Percentiles rank a stretch among this genome's conserved stretches.
phyloP scores from a whole-genome alignment of 1,140 invertebrate genomes.

The Trichonephila clavipes region DNA sequence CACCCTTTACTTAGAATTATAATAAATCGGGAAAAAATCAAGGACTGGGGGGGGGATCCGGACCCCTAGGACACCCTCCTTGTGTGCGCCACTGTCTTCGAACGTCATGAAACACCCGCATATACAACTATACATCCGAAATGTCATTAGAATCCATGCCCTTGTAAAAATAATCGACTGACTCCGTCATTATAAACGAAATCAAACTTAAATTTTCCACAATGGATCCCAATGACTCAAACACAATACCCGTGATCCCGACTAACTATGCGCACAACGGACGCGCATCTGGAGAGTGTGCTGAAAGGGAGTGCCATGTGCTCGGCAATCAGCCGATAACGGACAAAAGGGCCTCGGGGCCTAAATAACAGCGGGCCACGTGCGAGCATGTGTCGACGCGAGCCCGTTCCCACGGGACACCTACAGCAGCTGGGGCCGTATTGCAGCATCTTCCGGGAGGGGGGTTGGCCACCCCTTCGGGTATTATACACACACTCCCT shows the following conservation, averaged over 20 bases:
- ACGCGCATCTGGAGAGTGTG: slow-evolving; percentile 25
- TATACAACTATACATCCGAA: no score
- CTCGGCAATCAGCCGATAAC: slow-evolving; percentile 37
- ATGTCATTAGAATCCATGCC: no score
- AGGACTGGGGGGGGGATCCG: no score
- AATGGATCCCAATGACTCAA: no score
- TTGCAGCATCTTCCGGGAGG: slow-evolving; percentile 45
- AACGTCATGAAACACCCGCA: no score
- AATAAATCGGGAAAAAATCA: no score
- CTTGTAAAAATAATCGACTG: no score
- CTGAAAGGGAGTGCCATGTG: slow-evolving; percentile 21
- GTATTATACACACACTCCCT: neutral
- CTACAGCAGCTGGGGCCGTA: slow-evolving; percentile 43
- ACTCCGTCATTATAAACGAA: no score
- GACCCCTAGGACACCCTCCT: no score
- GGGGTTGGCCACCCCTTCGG: neutral
- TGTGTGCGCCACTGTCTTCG: no score
- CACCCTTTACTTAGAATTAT: no score
- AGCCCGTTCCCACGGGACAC: slow-evolving; percentile 69
- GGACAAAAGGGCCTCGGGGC: slow-evolving; percentile 51
- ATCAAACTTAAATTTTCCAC: no score
- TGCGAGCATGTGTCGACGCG: slow-evolving; percentile 43
- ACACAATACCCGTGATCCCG: neutral
- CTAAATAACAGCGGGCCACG: slow-evolving; percentile 53
- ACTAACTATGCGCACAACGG: neutral